Percentiles rank a stretch among this genome's conserved stretches.
Evolutionary conservation across 2,113 vertebrate species (phyloP).

Genomic region (Astur gentilis): DNA sequence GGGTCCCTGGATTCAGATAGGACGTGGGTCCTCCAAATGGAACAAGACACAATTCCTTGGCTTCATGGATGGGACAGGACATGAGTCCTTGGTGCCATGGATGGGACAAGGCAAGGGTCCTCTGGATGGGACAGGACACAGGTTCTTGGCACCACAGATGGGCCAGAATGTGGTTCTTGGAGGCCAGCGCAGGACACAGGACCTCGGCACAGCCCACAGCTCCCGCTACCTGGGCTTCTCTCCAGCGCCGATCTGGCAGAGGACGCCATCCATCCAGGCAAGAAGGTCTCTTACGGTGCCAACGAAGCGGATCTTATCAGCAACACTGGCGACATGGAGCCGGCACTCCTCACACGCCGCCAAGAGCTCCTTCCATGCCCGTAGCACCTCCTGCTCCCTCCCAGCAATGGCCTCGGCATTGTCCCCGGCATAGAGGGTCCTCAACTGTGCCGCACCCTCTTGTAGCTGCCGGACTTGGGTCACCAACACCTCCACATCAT

Average conservation of each 20-base stretch:
- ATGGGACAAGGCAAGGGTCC: no score
- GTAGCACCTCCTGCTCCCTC: slow-evolving; percentile 88
- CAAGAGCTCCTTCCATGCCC: slow-evolving; percentile 90
- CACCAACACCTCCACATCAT: slow-evolving; percentile 91
- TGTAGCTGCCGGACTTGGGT: slow-evolving; percentile 89
- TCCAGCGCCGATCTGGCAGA: slow-evolving; percentile 86
- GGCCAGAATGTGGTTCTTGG: background rate
- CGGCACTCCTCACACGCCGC: slow-evolving; percentile 88
- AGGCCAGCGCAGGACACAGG: fast-evolving
- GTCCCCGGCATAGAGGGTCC: slow-evolving; percentile 92
- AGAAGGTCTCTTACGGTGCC: slow-evolving; percentile 84
- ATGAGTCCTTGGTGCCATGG: no score
- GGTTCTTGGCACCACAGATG: fast-evolving
- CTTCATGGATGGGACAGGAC: no score
- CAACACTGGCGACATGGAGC: slow-evolving; percentile 87
- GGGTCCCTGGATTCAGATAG: no score
- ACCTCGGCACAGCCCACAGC: fast-evolving
- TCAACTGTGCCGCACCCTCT: slow-evolving; percentile 89
- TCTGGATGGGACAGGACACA: background rate
- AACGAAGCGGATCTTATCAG: slow-evolving; percentile 89
- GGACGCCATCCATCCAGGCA: slow-evolving; percentile 90
- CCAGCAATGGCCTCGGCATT: slow-evolving; percentile 89
- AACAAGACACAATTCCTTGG: no score
- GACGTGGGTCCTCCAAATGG: no score
- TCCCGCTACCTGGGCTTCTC: slow-evolving; percentile 88